Evolutionary conservation across 2,113 vertebrate genomes (phyloP).

Genomic region (Girardinichthys multiradiatus): DNA sequence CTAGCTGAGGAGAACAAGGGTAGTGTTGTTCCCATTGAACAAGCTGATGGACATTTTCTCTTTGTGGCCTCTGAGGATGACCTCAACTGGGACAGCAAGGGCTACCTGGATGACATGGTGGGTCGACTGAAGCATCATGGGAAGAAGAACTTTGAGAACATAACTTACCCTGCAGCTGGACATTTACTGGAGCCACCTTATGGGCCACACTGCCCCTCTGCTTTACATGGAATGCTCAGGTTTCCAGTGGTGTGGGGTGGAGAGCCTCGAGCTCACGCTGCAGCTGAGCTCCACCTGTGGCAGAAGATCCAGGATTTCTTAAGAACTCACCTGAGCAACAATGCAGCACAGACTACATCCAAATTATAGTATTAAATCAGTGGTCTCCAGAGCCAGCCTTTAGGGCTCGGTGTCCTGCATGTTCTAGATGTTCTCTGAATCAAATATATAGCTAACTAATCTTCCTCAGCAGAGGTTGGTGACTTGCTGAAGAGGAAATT

Average conservation of each 20-base stretch:
- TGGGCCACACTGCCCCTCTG: constrained; percentile 59
- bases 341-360: not conserved
- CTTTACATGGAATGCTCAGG: constrained; percentile 23
- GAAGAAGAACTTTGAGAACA: constrained; percentile 68
- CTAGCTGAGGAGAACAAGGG: constrained; percentile 61
- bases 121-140: constrained; percentile 66
- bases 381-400: no score
- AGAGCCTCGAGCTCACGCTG: constrained; percentile 49
- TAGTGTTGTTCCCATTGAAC: constrained; percentile 78
- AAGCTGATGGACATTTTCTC: constrained; percentile 74
- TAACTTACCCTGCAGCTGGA: constrained; percentile 48
- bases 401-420: no score
- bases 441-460: no score
- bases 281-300: constrained; percentile 72
- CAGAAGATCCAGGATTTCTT: constrained; percentile 70
- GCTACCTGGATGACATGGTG: constrained; percentile 59
- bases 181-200: constrained; percentile 65
- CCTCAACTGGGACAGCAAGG: constrained; percentile 77
- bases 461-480: no score
- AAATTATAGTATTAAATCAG: constrained; percentile 39
- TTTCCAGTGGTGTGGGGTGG: constrained; percentile 64
- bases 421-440: no score
- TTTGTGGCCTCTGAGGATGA: constrained; percentile 77
- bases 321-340: constrained; percentile 41
- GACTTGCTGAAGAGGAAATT: no score